A percentile compares a stretch with the other conserved stretches of the same genome.
Evolutionary conservation across 2,113 vertebrate genomes (phyloP).

Genomic region (Trematomus loennbergii): DNA sequence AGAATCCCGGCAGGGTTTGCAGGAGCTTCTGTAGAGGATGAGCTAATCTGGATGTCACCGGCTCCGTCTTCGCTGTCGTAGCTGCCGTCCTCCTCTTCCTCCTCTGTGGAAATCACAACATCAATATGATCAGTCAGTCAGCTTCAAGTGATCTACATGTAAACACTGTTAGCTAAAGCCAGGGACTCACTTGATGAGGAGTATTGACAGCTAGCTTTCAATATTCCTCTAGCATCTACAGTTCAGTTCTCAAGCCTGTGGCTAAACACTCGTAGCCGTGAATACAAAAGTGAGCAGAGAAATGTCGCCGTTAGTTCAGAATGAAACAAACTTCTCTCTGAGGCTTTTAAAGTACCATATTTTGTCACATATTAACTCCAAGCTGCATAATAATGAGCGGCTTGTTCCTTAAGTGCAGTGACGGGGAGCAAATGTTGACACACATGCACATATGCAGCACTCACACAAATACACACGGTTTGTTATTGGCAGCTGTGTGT

Average conservation of each 20-base stretch:
- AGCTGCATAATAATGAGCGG: conserved; percentile 2
- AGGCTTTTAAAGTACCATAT: background rate
- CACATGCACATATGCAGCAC: conserved; percentile 3
- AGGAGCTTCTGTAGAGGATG: conserved; percentile 79
- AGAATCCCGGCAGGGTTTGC: conserved; percentile 75
- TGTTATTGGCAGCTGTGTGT: conserved; percentile 80
- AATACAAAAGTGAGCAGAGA: background rate
- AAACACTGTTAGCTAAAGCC: conserved; percentile 36
- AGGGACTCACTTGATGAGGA: conserved; percentile 18
- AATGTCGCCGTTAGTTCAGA: background rate
- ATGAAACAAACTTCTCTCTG: background rate
- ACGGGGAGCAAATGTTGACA: conserved; percentile 42
- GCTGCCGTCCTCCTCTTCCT: conserved; percentile 86
- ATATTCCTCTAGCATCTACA: conserved; percentile 27
- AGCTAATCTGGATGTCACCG: conserved; percentile 75
- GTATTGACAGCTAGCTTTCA: conserved; percentile 47
- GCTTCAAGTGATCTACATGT: conserved; percentile 47
- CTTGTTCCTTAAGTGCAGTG: conserved; percentile 34
- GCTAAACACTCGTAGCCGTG: background rate
- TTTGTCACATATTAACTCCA: background rate
- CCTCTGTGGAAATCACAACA: conserved; percentile 76
- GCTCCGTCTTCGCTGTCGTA: conserved; percentile 88
- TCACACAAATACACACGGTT: conserved; percentile 57
- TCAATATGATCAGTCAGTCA: conserved; percentile 47
- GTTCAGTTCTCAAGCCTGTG: conserved; percentile 6